Conservation (phyloP, 2,888 invertebrate species). For the Polydesmus complanatus region DNA sequence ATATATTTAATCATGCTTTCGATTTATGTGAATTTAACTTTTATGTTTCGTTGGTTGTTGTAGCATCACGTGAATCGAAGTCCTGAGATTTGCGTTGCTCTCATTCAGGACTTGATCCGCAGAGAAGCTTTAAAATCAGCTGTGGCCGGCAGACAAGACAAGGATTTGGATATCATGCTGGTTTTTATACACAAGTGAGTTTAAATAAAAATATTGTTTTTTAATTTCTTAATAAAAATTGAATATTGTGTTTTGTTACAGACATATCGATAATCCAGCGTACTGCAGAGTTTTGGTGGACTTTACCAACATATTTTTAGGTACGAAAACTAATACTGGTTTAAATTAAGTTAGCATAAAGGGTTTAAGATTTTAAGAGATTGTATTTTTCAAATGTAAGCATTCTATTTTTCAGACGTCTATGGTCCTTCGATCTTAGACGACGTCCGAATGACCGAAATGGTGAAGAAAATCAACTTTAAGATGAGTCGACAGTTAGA, state of each 20-base stretch:
- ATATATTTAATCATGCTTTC: background rate
- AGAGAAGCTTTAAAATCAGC: constrained; percentile 63
- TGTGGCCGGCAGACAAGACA: constrained; percentile 53
- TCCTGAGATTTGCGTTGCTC: constrained; percentile 63
- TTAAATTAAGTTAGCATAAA: no score
- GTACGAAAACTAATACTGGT: no score
- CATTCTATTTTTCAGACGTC: constrained; percentile 37
- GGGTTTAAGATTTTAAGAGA: no score
- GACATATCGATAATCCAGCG: constrained; percentile 54
- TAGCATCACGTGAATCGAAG: constrained; percentile 12
- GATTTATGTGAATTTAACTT: constrained; percentile 6
- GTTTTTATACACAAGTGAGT: constrained; percentile 50
- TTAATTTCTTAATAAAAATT: background rate
- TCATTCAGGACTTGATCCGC: constrained; percentile 71
- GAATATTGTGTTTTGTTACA: constrained; percentile 24
- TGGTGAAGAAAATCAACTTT: background rate
- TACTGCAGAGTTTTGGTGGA: constrained; percentile 61
- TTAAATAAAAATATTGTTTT: background rate
- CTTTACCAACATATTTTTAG: constrained; percentile 57
- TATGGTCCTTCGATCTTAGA: constrained; percentile 44
- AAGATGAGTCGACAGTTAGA: constrained; percentile 19
- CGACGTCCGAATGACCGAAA: background rate
- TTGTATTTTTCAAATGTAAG: background rate
- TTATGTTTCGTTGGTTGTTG: no score
- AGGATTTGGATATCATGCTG: constrained; percentile 49